phyloP scores from a whole-genome alignment of 2,113 vertebrate genomes.

The Phalacrocorax pelagicus region DNA sequence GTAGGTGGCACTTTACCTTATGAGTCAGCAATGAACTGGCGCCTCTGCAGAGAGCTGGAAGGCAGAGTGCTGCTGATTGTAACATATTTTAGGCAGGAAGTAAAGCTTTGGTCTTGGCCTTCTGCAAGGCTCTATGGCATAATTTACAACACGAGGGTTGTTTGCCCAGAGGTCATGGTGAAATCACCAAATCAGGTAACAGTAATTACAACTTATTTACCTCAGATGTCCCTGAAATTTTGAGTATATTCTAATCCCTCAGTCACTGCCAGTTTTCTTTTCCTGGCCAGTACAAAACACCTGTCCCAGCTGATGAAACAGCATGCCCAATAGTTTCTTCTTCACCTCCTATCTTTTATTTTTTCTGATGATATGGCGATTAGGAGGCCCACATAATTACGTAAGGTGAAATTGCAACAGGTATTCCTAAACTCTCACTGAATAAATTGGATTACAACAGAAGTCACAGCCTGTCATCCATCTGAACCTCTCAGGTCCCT shows the following conservation, averaged over 20 bases:
- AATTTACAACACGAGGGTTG: not conserved
- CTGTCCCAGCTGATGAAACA: not conserved
- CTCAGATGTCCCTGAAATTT: not conserved
- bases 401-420: not conserved
- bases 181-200: not conserved
- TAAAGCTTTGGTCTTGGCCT: not conserved
- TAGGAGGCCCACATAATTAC: not conserved
- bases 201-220: not conserved
- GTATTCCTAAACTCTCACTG: not conserved
- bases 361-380: not conserved
- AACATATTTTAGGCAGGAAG: not conserved
- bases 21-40: not conserved
- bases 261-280: rapidly evolving
- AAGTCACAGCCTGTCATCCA: not conserved
- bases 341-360: not conserved
- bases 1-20: not conserved
- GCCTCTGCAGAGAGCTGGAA: not conserved
- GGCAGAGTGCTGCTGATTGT: not conserved
- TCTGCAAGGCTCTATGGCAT: not conserved
- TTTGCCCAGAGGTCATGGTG: not conserved
- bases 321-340: not conserved
- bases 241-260: not conserved
- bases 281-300: not conserved
- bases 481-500: not conserved
- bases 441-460: not conserved